phyloP scores from a whole-genome alignment of 2,888 invertebrate species.

The Hipparchia semele region DNA sequence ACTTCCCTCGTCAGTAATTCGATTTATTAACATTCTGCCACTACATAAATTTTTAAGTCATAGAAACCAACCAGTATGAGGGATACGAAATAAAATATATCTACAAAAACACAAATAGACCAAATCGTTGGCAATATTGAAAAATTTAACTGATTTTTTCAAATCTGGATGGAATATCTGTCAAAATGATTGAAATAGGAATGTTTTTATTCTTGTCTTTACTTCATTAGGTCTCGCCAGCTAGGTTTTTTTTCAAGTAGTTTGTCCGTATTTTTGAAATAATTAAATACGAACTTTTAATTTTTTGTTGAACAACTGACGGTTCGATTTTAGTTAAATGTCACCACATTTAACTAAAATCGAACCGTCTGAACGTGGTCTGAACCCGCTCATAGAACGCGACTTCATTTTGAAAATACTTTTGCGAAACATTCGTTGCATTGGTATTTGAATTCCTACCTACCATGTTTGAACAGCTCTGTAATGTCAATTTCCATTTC shows the following conservation, averaged over 20 bases:
- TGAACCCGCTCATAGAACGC: no score
- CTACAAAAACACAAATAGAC: slow-evolving; percentile 55
- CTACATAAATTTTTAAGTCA: slow-evolving; percentile 57
- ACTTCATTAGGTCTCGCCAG: background rate
- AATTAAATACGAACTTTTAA: no score
- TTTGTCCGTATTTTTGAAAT: no score
- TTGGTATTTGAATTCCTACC: no score
- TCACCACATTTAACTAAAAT: no score
- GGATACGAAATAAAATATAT: slow-evolving; percentile 53
- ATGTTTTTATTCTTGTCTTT: slow-evolving; percentile 8
- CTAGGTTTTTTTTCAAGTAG: background rate
- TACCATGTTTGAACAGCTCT: no score
- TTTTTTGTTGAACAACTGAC: no score
- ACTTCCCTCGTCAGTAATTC: slow-evolving; percentile 53
- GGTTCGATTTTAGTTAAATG: no score
- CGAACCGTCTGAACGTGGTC: no score
- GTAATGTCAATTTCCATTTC: no score
- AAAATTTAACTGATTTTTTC: slow-evolving; percentile 55
- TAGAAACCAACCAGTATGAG: slow-evolving; percentile 42
- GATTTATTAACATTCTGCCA: slow-evolving; percentile 64
- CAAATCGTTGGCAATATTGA: slow-evolving; percentile 57
- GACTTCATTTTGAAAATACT: no score
- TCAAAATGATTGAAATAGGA: slow-evolving; percentile 28
- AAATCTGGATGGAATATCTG: slow-evolving; percentile 30
- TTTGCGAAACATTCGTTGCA: no score